A percentile compares a stretch with the other conserved stretches of the same genome.
These are phyloP conservation scores for Carassius auratus DNA, from an alignment of 2,113 vertebrate species.

Conservation along the genomic window DNA sequence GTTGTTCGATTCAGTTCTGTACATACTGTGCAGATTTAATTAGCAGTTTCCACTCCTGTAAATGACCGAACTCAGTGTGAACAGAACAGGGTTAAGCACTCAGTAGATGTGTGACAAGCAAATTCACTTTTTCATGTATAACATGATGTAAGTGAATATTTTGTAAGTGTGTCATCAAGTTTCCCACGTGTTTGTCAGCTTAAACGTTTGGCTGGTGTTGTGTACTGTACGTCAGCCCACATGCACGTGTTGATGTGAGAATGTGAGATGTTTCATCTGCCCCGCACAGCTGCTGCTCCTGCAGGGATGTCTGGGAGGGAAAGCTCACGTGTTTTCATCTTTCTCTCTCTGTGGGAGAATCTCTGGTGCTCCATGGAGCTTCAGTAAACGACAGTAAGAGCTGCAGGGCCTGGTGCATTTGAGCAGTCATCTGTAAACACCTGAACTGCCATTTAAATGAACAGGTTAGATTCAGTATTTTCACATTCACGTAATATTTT, in stretches of 20 bases:
- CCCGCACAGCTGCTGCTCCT: constrained; percentile 6
- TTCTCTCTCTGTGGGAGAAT: background rate
- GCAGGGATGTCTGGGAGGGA: constrained; percentile 15
- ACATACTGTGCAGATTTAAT: background rate
- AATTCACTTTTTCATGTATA: background rate
- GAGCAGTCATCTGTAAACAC: background rate
- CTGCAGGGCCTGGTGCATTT: constrained; percentile 11
- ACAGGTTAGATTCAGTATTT: background rate
- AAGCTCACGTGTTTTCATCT: background rate
- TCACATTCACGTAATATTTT: background rate
- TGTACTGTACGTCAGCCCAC: background rate
- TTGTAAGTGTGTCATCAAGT: background rate
- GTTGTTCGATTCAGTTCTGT: background rate
- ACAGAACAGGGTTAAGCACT: background rate
- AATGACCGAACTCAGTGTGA: background rate
- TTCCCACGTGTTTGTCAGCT: constrained; percentile 1
- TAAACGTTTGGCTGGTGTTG: background rate
- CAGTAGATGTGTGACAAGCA: background rate
- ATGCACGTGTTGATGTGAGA: background rate
- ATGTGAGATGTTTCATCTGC: constrained; percentile 9
- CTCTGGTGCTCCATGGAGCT: constrained; percentile 19
- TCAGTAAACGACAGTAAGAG: background rate
- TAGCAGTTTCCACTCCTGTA: background rate
- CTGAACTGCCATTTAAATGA: background rate
- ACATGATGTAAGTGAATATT: background rate